These are phyloP conservation scores for Dendrolimus punctatus DNA, from an alignment of 1,140 invertebrate genomes.

Conservation along the genomic window DNA sequence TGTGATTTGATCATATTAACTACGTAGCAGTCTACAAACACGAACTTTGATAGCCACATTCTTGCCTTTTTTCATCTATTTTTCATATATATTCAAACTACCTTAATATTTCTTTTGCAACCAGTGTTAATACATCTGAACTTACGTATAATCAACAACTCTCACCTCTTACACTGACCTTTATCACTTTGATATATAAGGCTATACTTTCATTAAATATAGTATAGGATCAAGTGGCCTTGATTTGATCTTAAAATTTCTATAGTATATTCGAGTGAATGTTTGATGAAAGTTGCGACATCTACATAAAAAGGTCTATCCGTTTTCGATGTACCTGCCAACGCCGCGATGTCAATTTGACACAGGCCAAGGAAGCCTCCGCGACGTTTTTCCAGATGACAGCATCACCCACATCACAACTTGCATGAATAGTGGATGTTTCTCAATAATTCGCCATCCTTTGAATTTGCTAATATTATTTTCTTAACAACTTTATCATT, in stretches of 20 bases:
- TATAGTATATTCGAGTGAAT: background rate
- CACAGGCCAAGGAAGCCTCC: constrained; percentile 3
- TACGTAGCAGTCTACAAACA: too few relatives aligned
- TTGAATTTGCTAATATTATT: too few relatives aligned
- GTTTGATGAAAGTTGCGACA: constrained; percentile 10
- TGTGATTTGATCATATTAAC: too few relatives aligned
- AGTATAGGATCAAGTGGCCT: constrained; percentile 2
- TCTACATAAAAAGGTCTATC: constrained; percentile 17
- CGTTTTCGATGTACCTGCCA: constrained; percentile 10
- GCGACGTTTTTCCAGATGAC: constrained; percentile 21
- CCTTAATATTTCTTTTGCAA: too few relatives aligned
- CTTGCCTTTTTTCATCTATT: too few relatives aligned
- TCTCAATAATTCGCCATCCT: background rate
- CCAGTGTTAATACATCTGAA: too few relatives aligned
- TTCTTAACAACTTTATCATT: too few relatives aligned
- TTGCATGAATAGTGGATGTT: background rate
- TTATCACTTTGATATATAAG: background rate
- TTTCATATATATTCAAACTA: too few relatives aligned
- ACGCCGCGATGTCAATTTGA: constrained; percentile 21
- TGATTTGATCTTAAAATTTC: background rate
- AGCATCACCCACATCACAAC: constrained; percentile 10
- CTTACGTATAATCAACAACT: too few relatives aligned
- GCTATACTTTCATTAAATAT: background rate
- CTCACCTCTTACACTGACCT: too few relatives aligned
- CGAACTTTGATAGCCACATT: too few relatives aligned